phyloP scores from a whole-genome alignment of 2,888 invertebrate species.

The Chrysomela aeneicollis region DNA sequence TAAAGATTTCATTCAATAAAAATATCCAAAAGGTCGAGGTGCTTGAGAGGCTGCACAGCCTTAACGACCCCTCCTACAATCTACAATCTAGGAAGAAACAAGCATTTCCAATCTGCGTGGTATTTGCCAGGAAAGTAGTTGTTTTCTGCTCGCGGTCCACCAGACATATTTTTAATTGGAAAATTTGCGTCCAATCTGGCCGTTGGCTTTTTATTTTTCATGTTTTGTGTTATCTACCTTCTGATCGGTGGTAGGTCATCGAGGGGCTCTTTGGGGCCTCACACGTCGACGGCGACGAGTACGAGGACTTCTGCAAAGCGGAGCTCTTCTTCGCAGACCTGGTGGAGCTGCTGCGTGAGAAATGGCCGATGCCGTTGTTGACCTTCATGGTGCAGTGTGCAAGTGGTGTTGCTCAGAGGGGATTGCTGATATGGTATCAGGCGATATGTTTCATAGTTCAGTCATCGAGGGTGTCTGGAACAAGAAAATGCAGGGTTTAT shows the following conservation, averaged over 20 bases:
- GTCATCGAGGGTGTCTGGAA: constrained; percentile 17
- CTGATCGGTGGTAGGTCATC: constrained; percentile 44
- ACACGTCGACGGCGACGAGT: constrained; percentile 53
- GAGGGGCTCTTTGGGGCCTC: constrained; percentile 54
- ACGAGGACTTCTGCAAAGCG: constrained; percentile 53
- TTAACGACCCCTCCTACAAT: no score
- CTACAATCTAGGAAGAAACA: no score
- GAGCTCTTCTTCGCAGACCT: constrained; percentile 49
- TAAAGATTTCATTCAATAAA: no score
- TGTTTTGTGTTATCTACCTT: neutral
- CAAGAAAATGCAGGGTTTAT: constrained; percentile 5
- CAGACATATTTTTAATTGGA: no score
- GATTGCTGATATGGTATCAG: constrained; percentile 20
- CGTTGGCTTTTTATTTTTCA: no score
- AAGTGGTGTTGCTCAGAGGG: no score
- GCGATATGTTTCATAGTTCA: constrained; percentile 28
- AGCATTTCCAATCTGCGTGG: no score
- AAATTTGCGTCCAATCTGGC: no score
- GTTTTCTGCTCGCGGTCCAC: no score
- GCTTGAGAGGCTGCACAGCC: no score
- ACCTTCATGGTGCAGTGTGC: constrained; percentile 39
- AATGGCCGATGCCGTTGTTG: constrained; percentile 46
- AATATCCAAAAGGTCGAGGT: no score
- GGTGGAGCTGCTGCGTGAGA: constrained; percentile 54
- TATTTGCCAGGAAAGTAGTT: no score